These are phyloP conservation scores for Oxyura jamaicensis DNA, from an alignment of 2,113 vertebrate genomes.

Conservation along the genomic window DNA sequence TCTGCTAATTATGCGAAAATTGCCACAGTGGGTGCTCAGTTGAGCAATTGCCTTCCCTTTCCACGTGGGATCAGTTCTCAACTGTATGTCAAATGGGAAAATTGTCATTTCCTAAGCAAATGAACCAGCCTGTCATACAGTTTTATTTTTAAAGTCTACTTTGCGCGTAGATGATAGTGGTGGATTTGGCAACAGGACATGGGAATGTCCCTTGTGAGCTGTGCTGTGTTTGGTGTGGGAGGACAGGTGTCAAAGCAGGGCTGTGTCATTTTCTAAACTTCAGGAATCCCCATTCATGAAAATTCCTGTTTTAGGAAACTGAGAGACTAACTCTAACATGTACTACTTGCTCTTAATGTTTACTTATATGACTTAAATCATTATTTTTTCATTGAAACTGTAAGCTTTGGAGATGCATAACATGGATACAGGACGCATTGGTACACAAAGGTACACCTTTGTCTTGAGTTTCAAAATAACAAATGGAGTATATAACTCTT, in stretches of 20 bases:
- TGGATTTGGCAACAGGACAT: conserved; percentile 41
- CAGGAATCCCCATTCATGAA: conserved; percentile 1
- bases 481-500: background rate
- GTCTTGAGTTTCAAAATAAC: background rate
- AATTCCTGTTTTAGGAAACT: background rate
- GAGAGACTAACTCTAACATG: background rate
- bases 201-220: conserved; percentile 18
- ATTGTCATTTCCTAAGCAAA: conserved; percentile 55
- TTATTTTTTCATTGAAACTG: background rate
- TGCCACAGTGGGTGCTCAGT: conserved; percentile 45
- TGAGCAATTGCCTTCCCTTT: conserved; percentile 57
- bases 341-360: background rate
- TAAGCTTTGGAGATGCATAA: background rate
- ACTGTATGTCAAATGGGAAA: background rate
- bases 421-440: background rate
- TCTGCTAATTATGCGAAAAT: conserved; percentile 67
- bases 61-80: conserved; percentile 22
- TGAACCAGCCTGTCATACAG: background rate
- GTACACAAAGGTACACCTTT: background rate
- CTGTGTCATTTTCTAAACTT: background rate
- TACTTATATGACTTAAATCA: background rate
- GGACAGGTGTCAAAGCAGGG: conserved; percentile 37
- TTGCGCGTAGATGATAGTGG: background rate
- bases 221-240: conserved; percentile 7
- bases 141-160: background rate